Conservation (phyloP, 2,888 invertebrate species). For the Mimumesa dahlbomi region DNA sequence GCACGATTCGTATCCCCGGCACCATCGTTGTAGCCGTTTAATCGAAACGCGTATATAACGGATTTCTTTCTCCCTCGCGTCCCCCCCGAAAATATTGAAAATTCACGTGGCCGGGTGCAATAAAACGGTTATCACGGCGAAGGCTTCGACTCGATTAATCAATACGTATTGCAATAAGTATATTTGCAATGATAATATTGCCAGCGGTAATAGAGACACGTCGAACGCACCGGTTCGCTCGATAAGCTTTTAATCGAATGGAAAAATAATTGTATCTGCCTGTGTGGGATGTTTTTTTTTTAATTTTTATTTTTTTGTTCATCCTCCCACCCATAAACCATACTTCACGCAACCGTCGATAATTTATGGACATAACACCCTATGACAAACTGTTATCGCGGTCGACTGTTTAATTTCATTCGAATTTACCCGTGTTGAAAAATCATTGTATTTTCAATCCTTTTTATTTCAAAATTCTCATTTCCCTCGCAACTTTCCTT, state of each 20-base stretch:
- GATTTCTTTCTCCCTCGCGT: neutral
- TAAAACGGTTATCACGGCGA: neutral
- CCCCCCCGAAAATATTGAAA: neutral
- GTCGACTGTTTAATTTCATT: conserved; percentile 26
- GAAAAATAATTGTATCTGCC: conserved; percentile 2
- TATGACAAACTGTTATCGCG: conserved; percentile 14
- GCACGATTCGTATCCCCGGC: no score
- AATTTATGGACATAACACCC: neutral
- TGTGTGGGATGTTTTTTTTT: neutral
- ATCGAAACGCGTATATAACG: neutral
- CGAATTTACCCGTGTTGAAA: no score
- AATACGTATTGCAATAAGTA: conserved; percentile 20
- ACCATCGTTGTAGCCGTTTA: neutral
- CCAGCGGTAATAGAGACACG: neutral
- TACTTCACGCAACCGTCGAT: no score
- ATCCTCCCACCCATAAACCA: neutral
- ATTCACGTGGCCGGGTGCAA: neutral
- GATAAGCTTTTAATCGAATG: conserved; percentile 26
- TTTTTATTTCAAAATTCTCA: no score
- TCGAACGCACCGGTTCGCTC: neutral
- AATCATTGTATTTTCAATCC: no score
- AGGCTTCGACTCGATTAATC: conserved; percentile 11
- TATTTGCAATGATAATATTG: conserved; percentile 37
- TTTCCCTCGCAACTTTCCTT: no score
- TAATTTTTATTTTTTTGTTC: neutral